Percentiles rank a stretch among this genome's conserved stretches.
These are phyloP conservation scores for Leptinotarsa tumamoca DNA, from an alignment of 2,888 invertebrate genomes.

Conservation along the genomic window DNA sequence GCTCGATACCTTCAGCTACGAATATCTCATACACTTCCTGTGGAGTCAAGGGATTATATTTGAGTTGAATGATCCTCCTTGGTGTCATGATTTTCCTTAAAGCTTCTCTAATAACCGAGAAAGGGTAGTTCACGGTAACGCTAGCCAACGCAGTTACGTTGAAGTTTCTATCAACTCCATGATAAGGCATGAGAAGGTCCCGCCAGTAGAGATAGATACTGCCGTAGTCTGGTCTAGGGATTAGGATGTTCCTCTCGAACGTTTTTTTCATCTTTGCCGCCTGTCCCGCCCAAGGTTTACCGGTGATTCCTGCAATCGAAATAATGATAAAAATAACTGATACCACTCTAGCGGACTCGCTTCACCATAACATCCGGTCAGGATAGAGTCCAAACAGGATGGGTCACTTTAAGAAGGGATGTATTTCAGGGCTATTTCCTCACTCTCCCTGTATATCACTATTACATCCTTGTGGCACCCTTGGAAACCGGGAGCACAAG, in stretches of 20 bases:
- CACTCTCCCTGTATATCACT: no score
- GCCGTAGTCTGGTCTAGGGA: conserved; percentile 71
- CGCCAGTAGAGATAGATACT: conserved; percentile 71
- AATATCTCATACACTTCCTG: conserved; percentile 69
- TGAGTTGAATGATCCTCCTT: conserved; percentile 69
- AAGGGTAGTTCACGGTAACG: conserved; percentile 69
- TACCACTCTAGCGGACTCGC: no score
- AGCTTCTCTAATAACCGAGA: conserved; percentile 67
- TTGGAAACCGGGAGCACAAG: no score
- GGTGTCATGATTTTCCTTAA: conserved; percentile 67
- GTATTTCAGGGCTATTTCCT: no score
- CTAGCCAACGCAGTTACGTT: conserved; percentile 72
- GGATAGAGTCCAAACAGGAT: no score
- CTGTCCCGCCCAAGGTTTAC: conserved; percentile 76
- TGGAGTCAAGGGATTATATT: conserved; percentile 68
- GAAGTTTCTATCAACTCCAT: conserved; percentile 71
- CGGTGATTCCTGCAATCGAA: conserved; percentile 65
- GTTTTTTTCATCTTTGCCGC: conserved; percentile 68
- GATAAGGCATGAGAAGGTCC: conserved; percentile 71
- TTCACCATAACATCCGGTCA: no score
- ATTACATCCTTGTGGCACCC: no score
- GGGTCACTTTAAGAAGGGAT: no score
- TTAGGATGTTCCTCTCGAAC: conserved; percentile 69
- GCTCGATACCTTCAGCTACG: conserved; percentile 57
- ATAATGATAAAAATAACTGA: not conserved